Evolutionary conservation across 2,888 invertebrate genomes (phyloP).

Genomic region (Torymus auratus): DNA sequence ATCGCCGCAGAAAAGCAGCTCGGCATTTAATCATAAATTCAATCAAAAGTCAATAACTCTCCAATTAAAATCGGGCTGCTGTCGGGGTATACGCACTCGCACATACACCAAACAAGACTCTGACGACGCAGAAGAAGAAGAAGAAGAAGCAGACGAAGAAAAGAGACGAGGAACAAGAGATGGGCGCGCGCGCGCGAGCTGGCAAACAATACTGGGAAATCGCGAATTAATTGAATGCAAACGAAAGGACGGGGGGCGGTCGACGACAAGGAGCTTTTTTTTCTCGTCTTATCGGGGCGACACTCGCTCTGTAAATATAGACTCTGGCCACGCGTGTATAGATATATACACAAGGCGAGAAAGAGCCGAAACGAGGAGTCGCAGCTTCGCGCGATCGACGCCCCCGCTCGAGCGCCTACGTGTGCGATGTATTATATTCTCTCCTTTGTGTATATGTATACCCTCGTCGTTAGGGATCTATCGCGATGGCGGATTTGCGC

Average conservation of each 20-base stretch:
- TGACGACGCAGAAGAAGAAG: neutral
- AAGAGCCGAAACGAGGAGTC: neutral
- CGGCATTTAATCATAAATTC: conserved; percentile 32
- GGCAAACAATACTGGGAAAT: conserved; percentile 43
- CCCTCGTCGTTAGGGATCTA: too few relatives aligned
- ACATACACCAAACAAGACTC: neutral
- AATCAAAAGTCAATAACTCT: conserved; percentile 40
- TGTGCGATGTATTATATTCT: neutral
- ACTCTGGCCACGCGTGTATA: neutral
- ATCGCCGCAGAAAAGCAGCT: neutral
- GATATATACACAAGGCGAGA: neutral
- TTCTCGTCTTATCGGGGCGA: conserved; percentile 7
- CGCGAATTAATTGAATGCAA: conserved; percentile 37
- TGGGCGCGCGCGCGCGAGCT: too few relatives aligned
- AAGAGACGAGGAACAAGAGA: neutral
- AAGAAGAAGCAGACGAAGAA: conserved; percentile 5
- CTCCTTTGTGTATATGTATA: neutral
- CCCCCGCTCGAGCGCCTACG: conserved; percentile 29
- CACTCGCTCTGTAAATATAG: too few relatives aligned
- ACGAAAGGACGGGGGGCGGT: neutral
- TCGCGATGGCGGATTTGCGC: too few relatives aligned
- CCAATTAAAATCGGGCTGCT: conserved; percentile 35
- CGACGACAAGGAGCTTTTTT: neutral
- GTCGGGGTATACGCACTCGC: neutral
- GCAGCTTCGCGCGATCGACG: conserved; percentile 11